These are phyloP conservation scores for Stylophora pistillata DNA, from an alignment of 64 coral and sea anemone genomes.

Conservation along the genomic window DNA sequence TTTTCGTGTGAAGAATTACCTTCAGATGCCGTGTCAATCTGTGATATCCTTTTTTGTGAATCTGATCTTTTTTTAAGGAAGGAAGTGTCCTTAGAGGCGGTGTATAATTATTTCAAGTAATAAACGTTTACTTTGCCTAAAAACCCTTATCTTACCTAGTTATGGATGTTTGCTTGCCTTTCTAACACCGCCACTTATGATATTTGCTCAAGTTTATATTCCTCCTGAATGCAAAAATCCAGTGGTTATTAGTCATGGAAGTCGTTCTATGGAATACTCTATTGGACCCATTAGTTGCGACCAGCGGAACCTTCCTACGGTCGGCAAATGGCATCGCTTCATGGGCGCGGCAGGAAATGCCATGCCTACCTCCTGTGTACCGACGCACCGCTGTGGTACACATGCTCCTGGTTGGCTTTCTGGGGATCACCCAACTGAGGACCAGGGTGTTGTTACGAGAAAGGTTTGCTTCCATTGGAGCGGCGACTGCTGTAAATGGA, in stretches of 20 bases:
- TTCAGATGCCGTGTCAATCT: no score
- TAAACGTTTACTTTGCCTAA: background rate
- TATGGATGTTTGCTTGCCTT: background rate
- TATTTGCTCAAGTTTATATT: background rate
- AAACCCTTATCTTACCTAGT: background rate
- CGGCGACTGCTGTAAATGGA: slow-evolving; percentile 11
- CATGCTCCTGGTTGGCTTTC: slow-evolving; percentile 50
- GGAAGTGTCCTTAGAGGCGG: no score
- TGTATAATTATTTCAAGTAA: no score
- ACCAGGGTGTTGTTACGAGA: slow-evolving; percentile 20
- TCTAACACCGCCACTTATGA: background rate
- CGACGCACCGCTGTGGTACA: slow-evolving; percentile 24
- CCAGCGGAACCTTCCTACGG: slow-evolving; percentile 2
- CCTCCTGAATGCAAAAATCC: slow-evolving; percentile 32
- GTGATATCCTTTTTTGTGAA: no score
- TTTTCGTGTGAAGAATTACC: no score
- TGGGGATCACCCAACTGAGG: background rate
- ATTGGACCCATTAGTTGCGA: background rate
- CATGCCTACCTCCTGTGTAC: slow-evolving; percentile 9
- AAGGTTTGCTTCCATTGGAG: slow-evolving; percentile 34
- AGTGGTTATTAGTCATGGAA: background rate
- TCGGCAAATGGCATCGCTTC: slow-evolving; percentile 5
- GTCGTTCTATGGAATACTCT: background rate
- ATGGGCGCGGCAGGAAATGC: slow-evolving; percentile 16
- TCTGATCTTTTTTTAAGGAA: no score